Base-by-base conservation (phyloP, 2,888 invertebrate genomes). In the Unio delphinus region DNA sequence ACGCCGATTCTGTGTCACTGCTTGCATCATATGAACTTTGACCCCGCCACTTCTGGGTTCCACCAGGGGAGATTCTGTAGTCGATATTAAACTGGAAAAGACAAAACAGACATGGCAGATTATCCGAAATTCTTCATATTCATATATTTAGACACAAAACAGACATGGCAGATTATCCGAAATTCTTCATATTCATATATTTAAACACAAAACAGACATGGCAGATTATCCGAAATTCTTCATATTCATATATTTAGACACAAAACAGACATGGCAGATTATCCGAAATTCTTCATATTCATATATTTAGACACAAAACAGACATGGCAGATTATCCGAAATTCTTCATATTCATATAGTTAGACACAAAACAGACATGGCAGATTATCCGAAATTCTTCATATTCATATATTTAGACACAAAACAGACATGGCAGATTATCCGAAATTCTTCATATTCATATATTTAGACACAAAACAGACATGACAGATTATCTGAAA, bases 61-160 rank as follows among this genome's bases (percentile, higher is more conserved):
- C 83, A 8, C 82, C 82, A 8, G 86, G 84, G 18, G 86, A 85
- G 20, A 78, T 78, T 65, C 85, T 77, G 84, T 91, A 91, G 82
- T 91, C 91, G 75, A 91, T 91, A 81, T 90, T 90, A 81, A 89
- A 91, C 90, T 91, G 85, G 67, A 87, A 81, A 62, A 68, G 63
- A 55, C 23, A 23, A 23, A 23, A 23, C 23, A 23, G 23, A 23
- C 23, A 23, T 23, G 23, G 23, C 23, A 23, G 23, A 23, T 23
- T 23, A 23, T 23, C 23, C 23, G 23, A 23, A 23, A 23, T 23
- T 23, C 23, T 23, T 23, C 23, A 23, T 23, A 23, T 23, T 23
- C 23, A 23, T 23, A 23, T 23, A 23, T 23, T 23, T 23, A 23
- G 23, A 23, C 23, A 55, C 23, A 23, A 23, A 23, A 23, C 23